Evolutionary conservation across 2,888 invertebrate genomes (phyloP).

Genomic region (Agrilus mali): DNA sequence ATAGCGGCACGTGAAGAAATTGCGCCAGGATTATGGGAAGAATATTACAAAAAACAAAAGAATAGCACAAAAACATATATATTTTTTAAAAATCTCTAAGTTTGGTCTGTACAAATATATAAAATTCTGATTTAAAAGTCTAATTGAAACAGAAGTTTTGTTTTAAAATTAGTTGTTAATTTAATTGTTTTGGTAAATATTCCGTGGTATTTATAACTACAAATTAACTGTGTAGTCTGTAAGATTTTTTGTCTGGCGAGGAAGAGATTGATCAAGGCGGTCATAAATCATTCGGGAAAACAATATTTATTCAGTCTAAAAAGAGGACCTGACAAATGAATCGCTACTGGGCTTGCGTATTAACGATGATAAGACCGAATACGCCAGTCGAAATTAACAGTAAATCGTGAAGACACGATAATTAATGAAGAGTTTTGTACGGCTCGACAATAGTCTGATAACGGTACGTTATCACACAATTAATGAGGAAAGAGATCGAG

Average conservation of each 20-base stretch:
- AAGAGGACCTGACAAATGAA: slow-evolving; percentile 26
- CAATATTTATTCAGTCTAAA: slow-evolving; percentile 18
- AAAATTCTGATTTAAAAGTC: no score
- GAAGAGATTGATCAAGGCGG: slow-evolving; percentile 20
- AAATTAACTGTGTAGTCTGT: slow-evolving; percentile 12
- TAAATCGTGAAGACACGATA: slow-evolving; percentile 28
- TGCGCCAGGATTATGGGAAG: no score
- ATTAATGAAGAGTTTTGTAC: slow-evolving; percentile 31
- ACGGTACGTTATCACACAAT: slow-evolving; percentile 28
- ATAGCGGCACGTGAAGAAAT: no score
- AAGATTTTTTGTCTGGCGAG: slow-evolving; percentile 15
- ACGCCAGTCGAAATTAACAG: slow-evolving; percentile 29
- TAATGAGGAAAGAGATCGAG: slow-evolving; percentile 29
- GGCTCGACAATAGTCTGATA: slow-evolving; percentile 27
- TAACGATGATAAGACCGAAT: slow-evolving; percentile 22
- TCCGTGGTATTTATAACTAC: slow-evolving; percentile 8
- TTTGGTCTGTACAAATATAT: no score
- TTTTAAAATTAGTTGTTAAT: background rate
- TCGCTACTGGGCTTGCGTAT: slow-evolving; percentile 24
- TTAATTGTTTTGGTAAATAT: background rate
- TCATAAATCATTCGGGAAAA: slow-evolving; percentile 23
- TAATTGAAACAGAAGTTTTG: background rate
- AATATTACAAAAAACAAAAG: no score
- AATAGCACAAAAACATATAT: no score
- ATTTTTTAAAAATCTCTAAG: no score